Evolutionary conservation across 2,797 vertebrate genomes (phyloP), one percentile per base, ranked within the genome.

Genomic region (Epinephelus coioides): DNA sequence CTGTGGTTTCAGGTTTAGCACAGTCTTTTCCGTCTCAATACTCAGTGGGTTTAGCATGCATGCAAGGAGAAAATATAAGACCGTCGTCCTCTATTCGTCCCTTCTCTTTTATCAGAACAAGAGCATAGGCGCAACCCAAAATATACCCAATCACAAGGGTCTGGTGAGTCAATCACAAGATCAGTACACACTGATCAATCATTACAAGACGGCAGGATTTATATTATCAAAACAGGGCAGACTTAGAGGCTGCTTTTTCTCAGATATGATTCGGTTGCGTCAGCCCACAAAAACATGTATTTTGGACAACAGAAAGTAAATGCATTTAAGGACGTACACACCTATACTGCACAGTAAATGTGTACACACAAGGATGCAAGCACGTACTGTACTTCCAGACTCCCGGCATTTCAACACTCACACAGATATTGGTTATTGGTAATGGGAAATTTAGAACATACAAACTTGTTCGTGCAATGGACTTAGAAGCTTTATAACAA

Each of bases 131-230:
- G 13, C 51, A 67, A 7, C 60, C 47, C 63, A 38, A 68, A 76
- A 68, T 38, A 14, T 18, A 38, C 43, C 43, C 60, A 43, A 66
- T 81, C 86, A 76, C 46, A 18, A 9, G 19, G 15, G 27, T 34
- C 25, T 1, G 15, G 53, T 69, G 75, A 82, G 60, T 44, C 15
- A 67, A 71, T 90, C 64, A 84, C 53, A 54, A 15, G n/a, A 75
- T 86, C 81, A 86, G 56, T 51, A 60, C 4, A 11, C 3, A 13
- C 34, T 55, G 21, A 86, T 83, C 53, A 81, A 63, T 78, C 46
- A 21, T 9, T 40, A 23, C 15, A 47, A 67, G 17, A 55, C 12
- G 49, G 34, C 61, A 34, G 25, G 50, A 13, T 59, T 62, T 57
- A 46, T 78, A 30, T 76, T 38, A 74, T 67, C 12, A 46, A 5